Conservation (phyloP, 2,888 invertebrate species). For the Drosophila emarginata region DNA sequence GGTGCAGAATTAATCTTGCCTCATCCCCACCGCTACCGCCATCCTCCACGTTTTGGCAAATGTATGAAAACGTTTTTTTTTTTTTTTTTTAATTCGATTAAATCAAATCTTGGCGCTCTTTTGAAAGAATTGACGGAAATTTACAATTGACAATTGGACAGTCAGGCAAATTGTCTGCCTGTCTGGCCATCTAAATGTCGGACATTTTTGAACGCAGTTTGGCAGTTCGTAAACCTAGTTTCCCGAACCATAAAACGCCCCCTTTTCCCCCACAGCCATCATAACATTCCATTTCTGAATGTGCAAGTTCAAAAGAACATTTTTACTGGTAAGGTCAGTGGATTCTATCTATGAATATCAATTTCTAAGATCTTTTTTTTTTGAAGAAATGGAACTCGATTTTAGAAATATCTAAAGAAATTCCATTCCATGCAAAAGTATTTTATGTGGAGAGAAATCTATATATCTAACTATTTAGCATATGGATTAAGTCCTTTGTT, state of each 20-base stretch:
- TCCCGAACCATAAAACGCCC: not conserved
- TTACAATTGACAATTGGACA: constrained; percentile 44
- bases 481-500: too few relatives aligned
- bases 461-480: too few relatives aligned
- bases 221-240: constrained; percentile 1
- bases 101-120: constrained; percentile 35
- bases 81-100: constrained; percentile 49
- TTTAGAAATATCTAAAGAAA: too few relatives aligned
- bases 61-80: constrained; percentile 10
- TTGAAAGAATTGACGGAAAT: constrained; percentile 43
- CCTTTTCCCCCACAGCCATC: not conserved
- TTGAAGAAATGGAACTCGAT: too few relatives aligned
- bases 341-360: too few relatives aligned
- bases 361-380: too few relatives aligned
- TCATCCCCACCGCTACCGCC: not conserved
- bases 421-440: too few relatives aligned
- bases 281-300: not conserved
- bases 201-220: not conserved
- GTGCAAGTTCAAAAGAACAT: not conserved
- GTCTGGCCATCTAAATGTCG: not conserved
- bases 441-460: too few relatives aligned
- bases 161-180: not conserved
- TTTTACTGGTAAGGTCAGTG: not conserved
- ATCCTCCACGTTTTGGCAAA: constrained; percentile 16
- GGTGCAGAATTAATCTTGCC: not conserved